These are phyloP conservation scores for Aromia moschata DNA, from an alignment of 2,888 invertebrate species.

Conservation along the genomic window DNA sequence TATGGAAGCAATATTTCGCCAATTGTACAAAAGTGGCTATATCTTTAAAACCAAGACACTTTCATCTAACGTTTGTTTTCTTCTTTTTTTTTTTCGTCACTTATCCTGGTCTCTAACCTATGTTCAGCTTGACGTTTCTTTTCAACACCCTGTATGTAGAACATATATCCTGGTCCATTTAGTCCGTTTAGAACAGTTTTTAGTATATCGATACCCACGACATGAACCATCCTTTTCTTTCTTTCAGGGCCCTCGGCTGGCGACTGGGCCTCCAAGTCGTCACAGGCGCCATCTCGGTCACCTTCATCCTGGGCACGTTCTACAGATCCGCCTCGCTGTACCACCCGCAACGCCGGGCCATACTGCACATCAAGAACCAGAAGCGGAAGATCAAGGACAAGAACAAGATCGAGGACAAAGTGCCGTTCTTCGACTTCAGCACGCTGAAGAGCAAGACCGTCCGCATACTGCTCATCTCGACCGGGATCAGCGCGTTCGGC, in stretches of 20 bases:
- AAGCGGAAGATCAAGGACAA: slow-evolving; percentile 85
- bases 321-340: slow-evolving; percentile 89
- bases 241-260: slow-evolving; percentile 79
- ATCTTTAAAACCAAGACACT: too few species aligned
- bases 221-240: background rate
- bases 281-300: slow-evolving; percentile 83
- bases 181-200: background rate
- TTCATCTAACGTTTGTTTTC: background rate
- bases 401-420: slow-evolving; percentile 78
- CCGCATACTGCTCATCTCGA: slow-evolving; percentile 81
- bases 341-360: slow-evolving; percentile 86
- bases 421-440: slow-evolving; percentile 87
- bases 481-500: slow-evolving; percentile 82
- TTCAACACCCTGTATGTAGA: background rate
- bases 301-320: slow-evolving; percentile 86
- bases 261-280: slow-evolving; percentile 84
- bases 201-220: background rate
- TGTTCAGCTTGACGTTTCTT: background rate
- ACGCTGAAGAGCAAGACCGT: slow-evolving; percentile 86
- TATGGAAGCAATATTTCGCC: too few species aligned
- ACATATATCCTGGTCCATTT: too few species aligned
- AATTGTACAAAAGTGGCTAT: too few species aligned
- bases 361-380: slow-evolving; percentile 88
- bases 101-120: background rate
- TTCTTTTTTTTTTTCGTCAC: background rate